Evolutionary conservation across 2,797 vertebrate species (phyloP), one percentile per base, ranked within the genome.

Genomic region (Siniperca scherzeri): DNA sequence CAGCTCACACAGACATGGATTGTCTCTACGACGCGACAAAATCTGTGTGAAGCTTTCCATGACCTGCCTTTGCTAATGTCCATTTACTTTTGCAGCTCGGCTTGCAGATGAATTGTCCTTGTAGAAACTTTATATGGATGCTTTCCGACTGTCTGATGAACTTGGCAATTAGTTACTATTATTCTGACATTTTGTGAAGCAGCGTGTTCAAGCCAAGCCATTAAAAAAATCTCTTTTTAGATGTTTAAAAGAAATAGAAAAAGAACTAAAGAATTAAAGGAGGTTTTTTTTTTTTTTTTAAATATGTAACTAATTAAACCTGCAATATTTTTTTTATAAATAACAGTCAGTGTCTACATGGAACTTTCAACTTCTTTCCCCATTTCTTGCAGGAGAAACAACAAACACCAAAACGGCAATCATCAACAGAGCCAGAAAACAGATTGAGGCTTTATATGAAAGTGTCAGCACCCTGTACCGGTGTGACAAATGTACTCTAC

Each of bases 401-500:
- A 40, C 3, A 25, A 62, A 40, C 4, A 25, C 0, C 3, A 33
- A 57, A 40, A 30, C 8, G 38, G 8, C 76, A 36, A n/a, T 62
- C 42, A 68, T 77, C 71, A 77, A 53, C 25, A 60, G 30, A 73
- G 70, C 5, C 40, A 21, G 55, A 77, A 81, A 76, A 78, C 60
- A 72, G 81, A 81, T 42, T 19, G 62, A 75, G 50, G 74, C 6
- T 60, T 79, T 65, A 25, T 52, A 57, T 1, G 7, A 69, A 82
- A 66, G 66, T 74, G 89, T 89, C 91, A 89, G 86, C 81, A 70
- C 70, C 78, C 81, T 44, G 69, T 57, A 30, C 55, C 25, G 9
- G 69, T 67, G 79, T 90, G 90, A 95, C 94, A 88, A 94, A 93
- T 92, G 91, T 65, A 74, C 81, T 79, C 86, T 16, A 46, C 61